A percentile compares a stretch with the other conserved stretches of the same genome.
Evolutionary conservation across 1,140 invertebrate genomes (phyloP).

Genomic region (Pogonomyrmex barbatus): DNA sequence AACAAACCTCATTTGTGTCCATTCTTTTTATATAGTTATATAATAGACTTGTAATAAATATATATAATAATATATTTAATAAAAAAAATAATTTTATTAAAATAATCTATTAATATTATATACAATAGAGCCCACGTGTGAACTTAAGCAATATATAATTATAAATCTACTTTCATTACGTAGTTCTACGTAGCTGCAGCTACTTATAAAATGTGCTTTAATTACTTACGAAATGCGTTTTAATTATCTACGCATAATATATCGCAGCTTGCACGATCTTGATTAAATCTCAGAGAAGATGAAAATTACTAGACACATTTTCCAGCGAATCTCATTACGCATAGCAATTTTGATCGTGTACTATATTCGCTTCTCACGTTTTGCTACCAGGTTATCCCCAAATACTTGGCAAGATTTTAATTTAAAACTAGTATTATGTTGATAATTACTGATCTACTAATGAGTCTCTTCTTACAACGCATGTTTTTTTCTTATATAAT

Average conservation of each 20-base stretch:
- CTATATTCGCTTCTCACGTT: conserved; percentile 19
- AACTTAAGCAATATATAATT: conserved; percentile 17
- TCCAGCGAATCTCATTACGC: conserved; percentile 33
- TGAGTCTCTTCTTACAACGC: conserved; percentile 1
- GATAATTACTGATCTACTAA: conserved; percentile 48
- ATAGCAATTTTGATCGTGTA: conserved; percentile 5
- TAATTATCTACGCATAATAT: conserved; percentile 23
- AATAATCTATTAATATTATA: conserved; percentile 21
- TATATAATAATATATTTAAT: background rate
- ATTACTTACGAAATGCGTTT: conserved; percentile 22
- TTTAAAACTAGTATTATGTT: conserved; percentile 26
- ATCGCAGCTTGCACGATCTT: conserved; percentile 1
- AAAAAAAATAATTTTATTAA: background rate
- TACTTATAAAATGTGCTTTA: conserved; percentile 38
- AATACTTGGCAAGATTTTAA: conserved; percentile 3
- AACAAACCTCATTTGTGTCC: background rate
- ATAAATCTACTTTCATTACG: conserved; percentile 20
- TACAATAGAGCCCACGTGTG: background rate
- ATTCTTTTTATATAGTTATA: background rate
- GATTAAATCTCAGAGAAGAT: background rate
- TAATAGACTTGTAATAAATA: background rate
- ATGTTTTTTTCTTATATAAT: conserved; percentile 33
- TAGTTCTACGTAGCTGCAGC: background rate
- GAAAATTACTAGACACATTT: conserved; percentile 40
- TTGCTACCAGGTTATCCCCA: conserved; percentile 22